Percentiles rank a stretch among this genome's conserved stretches.
These are phyloP conservation scores for Leguminivora glycinivorella DNA, from an alignment of 1,140 invertebrate genomes.

Conservation along the genomic window DNA sequence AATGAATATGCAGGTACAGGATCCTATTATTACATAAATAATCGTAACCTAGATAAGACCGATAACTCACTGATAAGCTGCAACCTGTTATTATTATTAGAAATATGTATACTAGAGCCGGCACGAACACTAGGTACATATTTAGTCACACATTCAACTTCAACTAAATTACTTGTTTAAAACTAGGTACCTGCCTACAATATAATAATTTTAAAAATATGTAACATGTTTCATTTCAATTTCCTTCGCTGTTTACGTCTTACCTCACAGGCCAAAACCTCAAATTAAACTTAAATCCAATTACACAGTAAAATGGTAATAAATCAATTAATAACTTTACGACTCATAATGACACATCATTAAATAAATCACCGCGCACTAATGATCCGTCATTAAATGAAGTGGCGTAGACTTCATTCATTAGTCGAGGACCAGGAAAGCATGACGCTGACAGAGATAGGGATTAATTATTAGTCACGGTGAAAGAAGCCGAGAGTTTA, in stretches of 20 bases:
- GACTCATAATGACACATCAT: not conserved
- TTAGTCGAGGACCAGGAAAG: not conserved
- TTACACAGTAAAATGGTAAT: not conserved
- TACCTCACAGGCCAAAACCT: not conserved
- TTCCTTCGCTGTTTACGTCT: not conserved
- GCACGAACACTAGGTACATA: too few species aligned
- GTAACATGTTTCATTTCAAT: not conserved
- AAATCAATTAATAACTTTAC: not conserved
- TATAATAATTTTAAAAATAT: too few species aligned
- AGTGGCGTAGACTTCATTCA: not conserved
- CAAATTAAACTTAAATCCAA: not conserved
- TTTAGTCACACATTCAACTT: too few species aligned
- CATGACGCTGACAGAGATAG: not conserved
- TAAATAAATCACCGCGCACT: conserved; percentile 4
- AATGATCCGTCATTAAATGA: conserved; percentile 4
- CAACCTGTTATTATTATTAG: too few species aligned
- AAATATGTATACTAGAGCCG: too few species aligned
- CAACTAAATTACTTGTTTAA: too few species aligned
- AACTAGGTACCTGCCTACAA: too few species aligned
- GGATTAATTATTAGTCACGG: not conserved
- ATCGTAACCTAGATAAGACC: too few species aligned
- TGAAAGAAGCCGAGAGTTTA: too few species aligned
- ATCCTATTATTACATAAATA: too few species aligned
- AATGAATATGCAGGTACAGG: too few species aligned
- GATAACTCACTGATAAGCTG: too few species aligned